Conservation (phyloP, 2,113 vertebrate genomes). For the Alexandromys fortis region DNA sequence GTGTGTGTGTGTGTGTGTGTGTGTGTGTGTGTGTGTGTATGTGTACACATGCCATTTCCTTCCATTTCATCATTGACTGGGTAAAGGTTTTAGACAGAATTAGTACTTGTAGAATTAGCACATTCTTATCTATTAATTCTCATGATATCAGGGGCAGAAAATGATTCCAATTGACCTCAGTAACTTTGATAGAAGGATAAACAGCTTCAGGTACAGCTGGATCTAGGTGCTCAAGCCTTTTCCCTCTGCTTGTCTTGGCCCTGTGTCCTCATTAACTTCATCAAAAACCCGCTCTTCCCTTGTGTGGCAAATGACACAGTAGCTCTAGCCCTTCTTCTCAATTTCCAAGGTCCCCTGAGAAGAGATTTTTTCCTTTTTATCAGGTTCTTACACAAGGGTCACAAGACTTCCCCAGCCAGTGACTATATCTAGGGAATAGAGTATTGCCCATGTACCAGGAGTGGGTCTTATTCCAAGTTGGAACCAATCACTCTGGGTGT, state of each 20-base stretch:
- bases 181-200: background rate
- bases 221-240: background rate
- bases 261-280: rapidly evolving
- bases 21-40: background rate
- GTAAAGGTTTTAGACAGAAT: background rate
- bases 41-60: background rate
- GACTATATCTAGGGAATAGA: rapidly evolving
- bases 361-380: background rate
- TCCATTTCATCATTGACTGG: too few species aligned
- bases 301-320: rapidly evolving
- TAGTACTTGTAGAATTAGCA: background rate
- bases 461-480: background rate
- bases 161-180: background rate
- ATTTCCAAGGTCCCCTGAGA: background rate
- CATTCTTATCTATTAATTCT: background rate
- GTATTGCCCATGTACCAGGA: background rate
- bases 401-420: background rate
- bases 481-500: background rate
- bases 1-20: background rate
- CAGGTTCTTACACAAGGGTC: rapidly evolving
- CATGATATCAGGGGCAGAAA: background rate
- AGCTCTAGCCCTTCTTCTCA: background rate
- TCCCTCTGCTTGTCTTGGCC: background rate
- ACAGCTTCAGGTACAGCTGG: background rate
- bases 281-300: background rate